phyloP scores from a whole-genome alignment of 2,113 vertebrate species.

The Zosterops borbonicus region DNA sequence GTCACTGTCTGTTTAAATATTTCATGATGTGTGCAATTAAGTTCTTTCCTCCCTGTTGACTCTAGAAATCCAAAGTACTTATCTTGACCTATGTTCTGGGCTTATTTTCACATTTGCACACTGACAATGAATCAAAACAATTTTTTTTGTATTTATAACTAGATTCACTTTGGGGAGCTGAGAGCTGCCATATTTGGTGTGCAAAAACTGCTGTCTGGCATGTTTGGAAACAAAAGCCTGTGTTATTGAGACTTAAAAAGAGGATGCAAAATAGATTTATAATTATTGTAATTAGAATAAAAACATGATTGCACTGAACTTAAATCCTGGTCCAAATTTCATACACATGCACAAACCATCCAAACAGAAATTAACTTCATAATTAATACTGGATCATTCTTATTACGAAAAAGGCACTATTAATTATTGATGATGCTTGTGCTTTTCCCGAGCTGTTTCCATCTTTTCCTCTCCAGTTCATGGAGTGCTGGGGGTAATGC shows the following conservation, averaged over 20 bases:
- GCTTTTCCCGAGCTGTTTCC: background rate
- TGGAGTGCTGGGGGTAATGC: background rate
- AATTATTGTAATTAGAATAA: slow-evolving; percentile 35
- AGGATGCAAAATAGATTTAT: background rate
- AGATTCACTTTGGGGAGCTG: background rate
- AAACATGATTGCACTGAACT: background rate
- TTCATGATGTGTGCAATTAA: background rate
- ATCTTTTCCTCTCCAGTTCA: background rate
- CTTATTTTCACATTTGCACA: background rate
- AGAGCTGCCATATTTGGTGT: slow-evolving; percentile 13
- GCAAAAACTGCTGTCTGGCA: background rate
- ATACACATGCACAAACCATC: background rate
- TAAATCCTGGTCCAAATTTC: slow-evolving; percentile 20
- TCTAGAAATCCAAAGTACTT: background rate
- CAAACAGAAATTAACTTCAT: slow-evolving; percentile 20
- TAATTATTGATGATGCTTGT: slow-evolving; percentile 19
- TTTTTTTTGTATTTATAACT: background rate
- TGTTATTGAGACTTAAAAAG: background rate
- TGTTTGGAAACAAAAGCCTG: slow-evolving; percentile 37
- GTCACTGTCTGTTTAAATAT: slow-evolving; percentile 2
- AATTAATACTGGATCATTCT: background rate
- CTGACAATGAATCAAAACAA: background rate
- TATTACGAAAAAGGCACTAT: background rate
- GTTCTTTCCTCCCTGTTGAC: background rate
- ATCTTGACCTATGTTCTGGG: background rate